Evolutionary conservation across 1,140 invertebrate genomes (phyloP).

Genomic region (Solenopsis fugax): DNA sequence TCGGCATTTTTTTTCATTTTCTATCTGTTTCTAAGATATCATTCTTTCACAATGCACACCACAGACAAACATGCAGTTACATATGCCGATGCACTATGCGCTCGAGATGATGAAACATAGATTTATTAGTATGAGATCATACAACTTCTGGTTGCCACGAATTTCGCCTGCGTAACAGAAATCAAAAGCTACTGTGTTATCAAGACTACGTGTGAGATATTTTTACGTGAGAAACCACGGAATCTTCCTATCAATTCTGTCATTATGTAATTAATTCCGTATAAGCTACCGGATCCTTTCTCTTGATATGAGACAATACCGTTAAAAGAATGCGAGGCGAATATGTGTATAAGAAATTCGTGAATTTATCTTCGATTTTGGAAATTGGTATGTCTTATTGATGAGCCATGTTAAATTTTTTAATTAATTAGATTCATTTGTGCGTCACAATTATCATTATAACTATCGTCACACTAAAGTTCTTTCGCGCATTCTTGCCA

Average conservation of each 20-base stretch:
- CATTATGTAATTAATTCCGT: constrained; percentile 28
- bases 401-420: background rate
- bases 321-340: background rate
- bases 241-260: constrained; percentile 7
- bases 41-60: background rate
- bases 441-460: background rate
- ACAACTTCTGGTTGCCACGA: constrained; percentile 38
- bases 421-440: background rate
- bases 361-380: background rate
- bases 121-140: constrained; percentile 7
- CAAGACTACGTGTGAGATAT: constrained; percentile 28
- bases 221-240: constrained; percentile 29
- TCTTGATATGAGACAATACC: background rate
- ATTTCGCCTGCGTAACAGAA: constrained; percentile 8
- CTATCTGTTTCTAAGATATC: background rate
- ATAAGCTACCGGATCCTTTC: constrained; percentile 1
- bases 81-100: background rate
- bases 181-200: background rate
- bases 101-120: constrained; percentile 22
- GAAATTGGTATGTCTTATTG: background rate
- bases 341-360: background rate
- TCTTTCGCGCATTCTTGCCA: too few relatives aligned
- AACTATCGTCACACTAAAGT: background rate
- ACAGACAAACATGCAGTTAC: background rate
- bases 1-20: background rate